Evolutionary conservation across 2,888 invertebrate species (phyloP), one percentile per base, ranked within the genome.

Genomic region (Cyclophora punctaria): DNA sequence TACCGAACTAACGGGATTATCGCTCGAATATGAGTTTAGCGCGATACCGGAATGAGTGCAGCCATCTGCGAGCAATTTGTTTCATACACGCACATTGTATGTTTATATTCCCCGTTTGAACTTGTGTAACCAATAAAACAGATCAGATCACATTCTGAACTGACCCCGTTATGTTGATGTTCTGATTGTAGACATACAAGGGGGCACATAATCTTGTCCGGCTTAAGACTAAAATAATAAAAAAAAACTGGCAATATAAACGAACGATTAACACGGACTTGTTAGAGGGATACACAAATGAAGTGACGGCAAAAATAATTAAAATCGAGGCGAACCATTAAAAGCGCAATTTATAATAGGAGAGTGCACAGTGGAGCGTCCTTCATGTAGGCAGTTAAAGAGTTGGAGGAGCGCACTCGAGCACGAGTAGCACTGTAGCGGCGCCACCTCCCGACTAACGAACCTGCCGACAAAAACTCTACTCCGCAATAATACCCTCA

Each of bases 331-430:
- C 79, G 75, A 80, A 78, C 85, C 84, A 86, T 87, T 86, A 85
- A 87, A 86, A 86, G 87, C 78, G 81, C 87, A 87, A 83, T 86
- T 85, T 84, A 86, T 86, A 86, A 86, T 86, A 80, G 84, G 83
- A 82, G 83, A 87, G 84, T 82, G 83, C 80, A 80, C 69, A 58
- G 78, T 83, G 66, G 69, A 87, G 87, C 73, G 80, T 82, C 83
- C 87, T 87, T 81, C 86, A 84, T 87, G 85, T 86, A 87, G 87
- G 87, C 85, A 86, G 87, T 87, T 87, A 86, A 86, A 87, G 87
- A 86, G 87, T 86, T 85, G 85, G 81, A 84, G 82, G 78, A 80
- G 85, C 78, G 75, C 80, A 69, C 86, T 86, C 64, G 78, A 80
- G 80, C 75, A 79, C 78, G 79, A 86, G 86, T 81, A 73, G 69